A percentile compares a stretch with the other conserved stretches of the same genome.
Conservation (phyloP, 1,140 invertebrate species). For the Andricus grossulariae region DNA sequence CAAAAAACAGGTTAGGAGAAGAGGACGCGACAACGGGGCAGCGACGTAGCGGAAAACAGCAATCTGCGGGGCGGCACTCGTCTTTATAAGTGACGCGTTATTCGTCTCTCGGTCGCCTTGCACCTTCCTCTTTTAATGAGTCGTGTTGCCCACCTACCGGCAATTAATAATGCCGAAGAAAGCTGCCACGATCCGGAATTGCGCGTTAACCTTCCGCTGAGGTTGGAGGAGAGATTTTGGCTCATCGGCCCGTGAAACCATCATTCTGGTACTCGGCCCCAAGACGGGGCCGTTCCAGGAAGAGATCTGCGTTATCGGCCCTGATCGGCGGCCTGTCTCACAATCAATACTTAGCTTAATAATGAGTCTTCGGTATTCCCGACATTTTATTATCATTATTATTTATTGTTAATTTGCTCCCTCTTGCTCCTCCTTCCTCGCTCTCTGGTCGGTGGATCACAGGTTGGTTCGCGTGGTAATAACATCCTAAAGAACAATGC, state of each 20-base stretch:
- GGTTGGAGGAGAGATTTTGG: conserved; percentile 21
- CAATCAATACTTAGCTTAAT: conserved; percentile 65
- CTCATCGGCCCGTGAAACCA: not conserved
- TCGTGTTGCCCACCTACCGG: conserved; percentile 59
- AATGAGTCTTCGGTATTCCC: conserved; percentile 58
- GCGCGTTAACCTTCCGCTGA: conserved; percentile 35
- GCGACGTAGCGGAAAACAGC: not conserved
- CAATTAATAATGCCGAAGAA: conserved; percentile 66
- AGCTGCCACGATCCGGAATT: conserved; percentile 42
- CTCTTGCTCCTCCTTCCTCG: conserved; percentile 26
- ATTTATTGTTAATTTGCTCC: conserved; percentile 62
- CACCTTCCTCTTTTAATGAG: conserved; percentile 42
- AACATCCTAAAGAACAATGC: conserved; percentile 58
- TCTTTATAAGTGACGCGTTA: not conserved
- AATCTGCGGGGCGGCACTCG: conserved; percentile 3
- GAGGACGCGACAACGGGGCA: conserved; percentile 1
- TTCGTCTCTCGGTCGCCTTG: not conserved
- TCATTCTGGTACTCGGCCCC: conserved; percentile 34
- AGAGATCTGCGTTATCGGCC: conserved; percentile 55
- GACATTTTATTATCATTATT: conserved; percentile 65
- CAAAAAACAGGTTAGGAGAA: not conserved
- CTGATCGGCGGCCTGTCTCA: conserved; percentile 52
- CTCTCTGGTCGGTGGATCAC: not conserved
- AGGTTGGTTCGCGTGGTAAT: conserved; percentile 48
- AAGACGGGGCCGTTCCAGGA: conserved; percentile 55